Evolutionary conservation across 2,113 vertebrate genomes (phyloP).

Genomic region (Steatornis caripensis): DNA sequence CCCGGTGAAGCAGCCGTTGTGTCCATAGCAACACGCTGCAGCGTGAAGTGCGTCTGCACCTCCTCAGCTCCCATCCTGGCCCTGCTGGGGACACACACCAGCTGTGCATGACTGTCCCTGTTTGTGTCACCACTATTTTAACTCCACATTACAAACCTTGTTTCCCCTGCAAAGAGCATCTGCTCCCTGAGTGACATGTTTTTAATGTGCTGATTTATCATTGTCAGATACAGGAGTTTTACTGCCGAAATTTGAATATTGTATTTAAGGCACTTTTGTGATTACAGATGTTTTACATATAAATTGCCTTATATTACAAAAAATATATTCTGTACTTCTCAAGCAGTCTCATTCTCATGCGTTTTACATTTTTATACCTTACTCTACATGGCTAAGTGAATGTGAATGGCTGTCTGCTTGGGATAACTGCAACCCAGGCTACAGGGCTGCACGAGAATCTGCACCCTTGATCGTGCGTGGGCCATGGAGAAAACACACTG

Average conservation of each 20-base stretch:
- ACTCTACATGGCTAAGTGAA: not conserved
- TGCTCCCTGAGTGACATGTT: conserved; percentile 55
- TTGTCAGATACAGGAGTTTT: conserved; percentile 64
- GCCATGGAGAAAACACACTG: not conserved
- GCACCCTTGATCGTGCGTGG: fast-evolving
- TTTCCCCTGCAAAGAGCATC: conserved; percentile 51
- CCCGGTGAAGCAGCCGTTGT: not conserved
- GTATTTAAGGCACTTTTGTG: conserved; percentile 69
- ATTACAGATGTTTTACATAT: conserved; percentile 76
- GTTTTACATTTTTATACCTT: conserved; percentile 62
- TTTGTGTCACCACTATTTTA: conserved; percentile 41
- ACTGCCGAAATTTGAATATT: conserved; percentile 71
- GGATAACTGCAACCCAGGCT: not conserved
- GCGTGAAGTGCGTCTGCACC: not conserved
- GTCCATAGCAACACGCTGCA: not conserved
- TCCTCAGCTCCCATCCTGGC: not conserved
- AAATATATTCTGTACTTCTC: conserved; percentile 19
- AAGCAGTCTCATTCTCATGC: conserved; percentile 24
- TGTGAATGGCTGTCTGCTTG: conserved; percentile 27
- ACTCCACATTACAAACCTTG: conserved; percentile 33
- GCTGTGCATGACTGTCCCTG: not conserved
- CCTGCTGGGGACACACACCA: not conserved
- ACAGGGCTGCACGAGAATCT: not conserved
- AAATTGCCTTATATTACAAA: conserved; percentile 73
- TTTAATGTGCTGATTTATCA: conserved; percentile 74